Conservation (phyloP, 1,140 invertebrate species). For the Amphibalanus amphitrite region DNA sequence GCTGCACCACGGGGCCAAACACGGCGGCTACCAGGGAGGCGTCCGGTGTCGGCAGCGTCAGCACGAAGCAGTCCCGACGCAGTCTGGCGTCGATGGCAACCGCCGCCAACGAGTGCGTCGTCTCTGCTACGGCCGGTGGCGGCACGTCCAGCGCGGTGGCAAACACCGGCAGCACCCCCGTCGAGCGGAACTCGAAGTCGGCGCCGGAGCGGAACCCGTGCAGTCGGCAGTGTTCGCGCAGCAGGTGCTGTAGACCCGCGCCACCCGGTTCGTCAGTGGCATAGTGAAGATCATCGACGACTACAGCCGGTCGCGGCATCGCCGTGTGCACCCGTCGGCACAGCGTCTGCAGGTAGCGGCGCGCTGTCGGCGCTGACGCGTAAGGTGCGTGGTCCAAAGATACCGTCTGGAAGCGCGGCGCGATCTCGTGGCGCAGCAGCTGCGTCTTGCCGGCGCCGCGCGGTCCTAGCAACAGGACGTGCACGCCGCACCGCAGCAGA, state of each 20-base stretch:
- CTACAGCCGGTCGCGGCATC: neutral
- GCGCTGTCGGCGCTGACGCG: too few relatives aligned
- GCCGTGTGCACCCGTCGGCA: neutral
- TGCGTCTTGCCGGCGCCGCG: neutral
- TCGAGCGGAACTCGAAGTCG: neutral
- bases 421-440: neutral
- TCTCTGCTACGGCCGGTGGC: neutral
- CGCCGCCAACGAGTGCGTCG: neutral
- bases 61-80: neutral
- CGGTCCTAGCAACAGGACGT: neutral
- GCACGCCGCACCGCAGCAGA: neutral
- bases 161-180: neutral
- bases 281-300: neutral
- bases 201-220: neutral
- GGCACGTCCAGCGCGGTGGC: neutral
- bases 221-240: neutral
- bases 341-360: neutral
- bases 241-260: neutral
- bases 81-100: neutral
- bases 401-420: neutral
- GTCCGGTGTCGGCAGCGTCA: neutral
- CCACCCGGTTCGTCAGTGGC: neutral
- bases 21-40: neutral
- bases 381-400: neutral
- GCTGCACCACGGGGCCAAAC: neutral